A percentile compares a stretch with the other conserved stretches of the same genome.
phyloP scores from a whole-genome alignment of 2,888 invertebrate genomes.

The Phyllotreta cruciferae region DNA sequence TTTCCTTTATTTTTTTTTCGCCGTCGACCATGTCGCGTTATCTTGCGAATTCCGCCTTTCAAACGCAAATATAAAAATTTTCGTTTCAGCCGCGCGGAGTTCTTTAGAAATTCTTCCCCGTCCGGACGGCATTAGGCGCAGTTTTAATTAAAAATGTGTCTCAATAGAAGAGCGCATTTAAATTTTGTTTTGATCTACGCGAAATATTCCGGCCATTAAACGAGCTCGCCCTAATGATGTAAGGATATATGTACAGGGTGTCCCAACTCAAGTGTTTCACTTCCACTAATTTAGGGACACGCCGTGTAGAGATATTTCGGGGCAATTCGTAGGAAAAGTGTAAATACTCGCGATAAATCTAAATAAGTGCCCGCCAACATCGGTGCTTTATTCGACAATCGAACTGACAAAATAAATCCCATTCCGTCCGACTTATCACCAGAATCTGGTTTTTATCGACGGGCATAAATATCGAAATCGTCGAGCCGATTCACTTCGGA shows the following conservation, averaged over 20 bases:
- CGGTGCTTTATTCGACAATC: constrained; percentile 31
- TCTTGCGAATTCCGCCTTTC: constrained; percentile 14
- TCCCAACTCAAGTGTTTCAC: too few species aligned
- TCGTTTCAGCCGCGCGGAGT: neutral
- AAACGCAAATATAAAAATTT: constrained; percentile 10
- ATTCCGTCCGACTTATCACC: constrained; percentile 30
- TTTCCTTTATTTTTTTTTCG: constrained; percentile 19
- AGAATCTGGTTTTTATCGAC: constrained; percentile 33
- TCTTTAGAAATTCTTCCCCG: neutral
- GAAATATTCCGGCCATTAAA: too few species aligned
- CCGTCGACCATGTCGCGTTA: constrained; percentile 10
- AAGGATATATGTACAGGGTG: too few species aligned
- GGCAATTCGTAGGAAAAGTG: too few species aligned
- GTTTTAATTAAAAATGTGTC: constrained; percentile 1
- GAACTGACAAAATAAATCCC: constrained; percentile 32
- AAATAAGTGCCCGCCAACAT: constrained; percentile 30
- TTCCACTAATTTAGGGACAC: too few species aligned
- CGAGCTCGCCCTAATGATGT: too few species aligned
- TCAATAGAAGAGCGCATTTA: neutral
- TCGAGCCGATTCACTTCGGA: constrained; percentile 48
- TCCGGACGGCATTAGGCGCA: neutral
- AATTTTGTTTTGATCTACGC: too few species aligned
- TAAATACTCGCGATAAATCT: constrained; percentile 17
- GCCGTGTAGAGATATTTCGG: too few species aligned
- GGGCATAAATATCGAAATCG: constrained; percentile 31